Conservation (phyloP, 2,888 invertebrate species). For the Girardia tigrina region DNA sequence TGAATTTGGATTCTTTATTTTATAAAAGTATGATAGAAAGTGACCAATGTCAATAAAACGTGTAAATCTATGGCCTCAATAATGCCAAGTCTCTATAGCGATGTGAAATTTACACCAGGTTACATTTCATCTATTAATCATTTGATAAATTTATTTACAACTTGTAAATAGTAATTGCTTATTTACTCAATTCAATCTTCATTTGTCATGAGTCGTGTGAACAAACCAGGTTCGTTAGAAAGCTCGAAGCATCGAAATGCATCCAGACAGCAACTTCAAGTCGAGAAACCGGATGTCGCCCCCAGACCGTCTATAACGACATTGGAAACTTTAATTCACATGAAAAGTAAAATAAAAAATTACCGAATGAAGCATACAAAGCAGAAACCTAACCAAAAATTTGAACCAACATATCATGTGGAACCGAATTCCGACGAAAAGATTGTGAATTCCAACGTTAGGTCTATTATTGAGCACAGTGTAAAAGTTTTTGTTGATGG, state of each 20-base stretch:
- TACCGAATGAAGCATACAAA: not conserved
- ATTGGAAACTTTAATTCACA: not conserved
- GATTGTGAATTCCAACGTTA: not conserved
- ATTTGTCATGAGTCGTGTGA: not conserved
- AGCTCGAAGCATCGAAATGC: not conserved
- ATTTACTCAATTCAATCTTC: no score
- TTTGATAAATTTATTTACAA: no score
- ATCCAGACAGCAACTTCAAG: not conserved
- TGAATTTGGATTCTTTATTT: no score
- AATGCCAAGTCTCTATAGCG: no score
- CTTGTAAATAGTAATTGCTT: no score
- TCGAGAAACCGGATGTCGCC: not conserved
- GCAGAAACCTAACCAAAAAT: not conserved
- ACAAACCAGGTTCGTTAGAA: not conserved
- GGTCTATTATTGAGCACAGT: not conserved
- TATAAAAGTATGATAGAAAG: no score
- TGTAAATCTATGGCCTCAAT: no score
- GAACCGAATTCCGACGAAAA: not conserved
- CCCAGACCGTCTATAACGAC: not conserved
- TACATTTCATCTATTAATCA: no score
- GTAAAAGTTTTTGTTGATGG: not conserved
- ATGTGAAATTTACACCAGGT: no score
- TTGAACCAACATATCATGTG: not conserved
- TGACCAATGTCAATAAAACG: no score
- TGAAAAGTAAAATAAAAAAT: slow-evolving; percentile 5